These are phyloP conservation scores for Aleiodes sp. DNA, from an alignment of 1,140 invertebrate species.

Conservation along the genomic window DNA sequence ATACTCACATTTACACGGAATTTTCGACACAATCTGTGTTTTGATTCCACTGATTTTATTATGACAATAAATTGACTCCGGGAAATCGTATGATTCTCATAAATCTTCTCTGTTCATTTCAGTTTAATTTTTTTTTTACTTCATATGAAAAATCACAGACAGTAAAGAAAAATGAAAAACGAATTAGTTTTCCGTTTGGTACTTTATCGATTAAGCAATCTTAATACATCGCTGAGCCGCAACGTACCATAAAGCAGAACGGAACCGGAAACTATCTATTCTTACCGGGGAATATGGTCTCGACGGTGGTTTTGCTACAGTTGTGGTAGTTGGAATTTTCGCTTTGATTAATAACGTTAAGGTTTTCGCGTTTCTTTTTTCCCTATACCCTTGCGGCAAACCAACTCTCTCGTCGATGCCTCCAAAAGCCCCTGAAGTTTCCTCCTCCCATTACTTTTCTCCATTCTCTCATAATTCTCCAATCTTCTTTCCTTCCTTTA, in stretches of 20 bases:
- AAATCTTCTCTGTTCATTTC: too few species aligned
- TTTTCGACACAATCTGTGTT: neutral
- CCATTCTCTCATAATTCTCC: neutral
- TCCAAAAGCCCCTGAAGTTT: conserved; percentile 21
- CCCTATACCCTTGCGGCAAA: neutral
- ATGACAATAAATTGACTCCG: neutral
- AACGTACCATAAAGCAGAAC: conserved; percentile 67
- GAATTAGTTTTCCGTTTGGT: conserved; percentile 59
- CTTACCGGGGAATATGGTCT: conserved; percentile 66
- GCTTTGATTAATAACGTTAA: conserved; percentile 67
- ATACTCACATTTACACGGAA: neutral
- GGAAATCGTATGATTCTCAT: too few species aligned
- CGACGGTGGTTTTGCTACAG: conserved; percentile 33
- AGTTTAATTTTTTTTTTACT: neutral
- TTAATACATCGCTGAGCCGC: conserved; percentile 68
- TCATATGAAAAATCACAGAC: conserved; percentile 1
- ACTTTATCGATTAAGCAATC: conserved; percentile 68
- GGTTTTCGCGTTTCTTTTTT: conserved; percentile 41
- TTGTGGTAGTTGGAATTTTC: conserved; percentile 60
- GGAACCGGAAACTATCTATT: conserved; percentile 68
- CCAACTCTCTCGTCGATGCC: conserved; percentile 23
- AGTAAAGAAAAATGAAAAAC: conserved; percentile 55
- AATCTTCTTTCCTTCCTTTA: neutral
- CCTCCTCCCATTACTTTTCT: neutral
- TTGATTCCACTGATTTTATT: neutral